Percentiles rank a stretch among this genome's conserved stretches.
phyloP scores from a whole-genome alignment of 2,888 invertebrate genomes.

The Drosophila ustulata region DNA sequence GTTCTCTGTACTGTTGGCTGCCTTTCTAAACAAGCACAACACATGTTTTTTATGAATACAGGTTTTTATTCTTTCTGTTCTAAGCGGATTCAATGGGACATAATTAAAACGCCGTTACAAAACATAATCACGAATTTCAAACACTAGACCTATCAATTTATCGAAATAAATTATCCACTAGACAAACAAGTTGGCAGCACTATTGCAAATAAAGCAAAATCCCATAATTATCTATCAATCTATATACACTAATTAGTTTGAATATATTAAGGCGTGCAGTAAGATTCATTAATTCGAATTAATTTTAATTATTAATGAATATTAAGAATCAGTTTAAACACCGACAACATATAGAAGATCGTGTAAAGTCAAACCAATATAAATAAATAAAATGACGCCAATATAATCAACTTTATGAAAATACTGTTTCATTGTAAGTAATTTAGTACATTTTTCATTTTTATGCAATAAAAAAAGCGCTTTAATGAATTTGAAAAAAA shows the following conservation, averaged over 20 bases:
- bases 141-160: not conserved
- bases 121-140: not conserved
- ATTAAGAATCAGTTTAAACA: too few species aligned
- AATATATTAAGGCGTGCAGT: too few species aligned
- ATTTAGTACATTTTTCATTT: too few species aligned
- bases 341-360: too few species aligned
- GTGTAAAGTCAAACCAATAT: too few species aligned
- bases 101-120: slow-evolving; percentile 38
- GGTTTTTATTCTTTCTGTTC: slow-evolving; percentile 33
- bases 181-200: slow-evolving; percentile 30
- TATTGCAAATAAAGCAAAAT: not conserved
- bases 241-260: not conserved
- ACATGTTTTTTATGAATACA: slow-evolving; percentile 25
- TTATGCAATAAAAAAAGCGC: too few species aligned
- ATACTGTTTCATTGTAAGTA: too few species aligned
- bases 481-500: too few species aligned
- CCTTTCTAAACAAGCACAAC: slow-evolving; percentile 62
- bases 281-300: too few species aligned
- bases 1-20: slow-evolving; percentile 40
- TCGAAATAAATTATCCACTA: not conserved
- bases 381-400: too few species aligned
- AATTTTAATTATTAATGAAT: too few species aligned
- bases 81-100: not conserved
- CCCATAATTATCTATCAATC: not conserved
- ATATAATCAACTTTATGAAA: too few species aligned